Conservation (phyloP, 2,113 vertebrate species). For the Paracanthobrama guichenoti region DNA sequence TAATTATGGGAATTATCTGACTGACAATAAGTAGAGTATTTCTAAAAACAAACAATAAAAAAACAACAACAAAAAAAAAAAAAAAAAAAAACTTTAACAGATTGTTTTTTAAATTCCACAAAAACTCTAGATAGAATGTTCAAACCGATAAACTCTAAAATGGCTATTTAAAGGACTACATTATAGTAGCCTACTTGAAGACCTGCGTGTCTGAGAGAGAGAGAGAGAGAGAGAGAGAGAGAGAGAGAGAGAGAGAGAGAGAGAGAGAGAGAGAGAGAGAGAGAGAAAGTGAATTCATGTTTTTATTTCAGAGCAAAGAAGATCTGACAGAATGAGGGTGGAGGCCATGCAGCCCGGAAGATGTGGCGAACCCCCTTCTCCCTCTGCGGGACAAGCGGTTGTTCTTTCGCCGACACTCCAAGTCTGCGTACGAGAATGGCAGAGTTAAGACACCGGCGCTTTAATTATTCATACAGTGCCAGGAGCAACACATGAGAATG, state of each 20-base stretch:
- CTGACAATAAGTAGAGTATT: background rate
- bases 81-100: background rate
- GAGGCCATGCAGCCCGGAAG: constrained; percentile 58
- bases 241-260: background rate
- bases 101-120: too few species aligned
- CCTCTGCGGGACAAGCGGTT: constrained; percentile 1
- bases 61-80: background rate
- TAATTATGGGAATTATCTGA: background rate
- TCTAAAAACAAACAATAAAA: background rate
- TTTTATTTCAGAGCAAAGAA: constrained; percentile 55
- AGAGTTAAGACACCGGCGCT: constrained; percentile 75
- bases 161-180: background rate
- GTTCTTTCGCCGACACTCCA: constrained; percentile 11
- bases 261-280: background rate
- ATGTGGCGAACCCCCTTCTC: background rate
- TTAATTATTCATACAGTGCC: constrained; percentile 92
- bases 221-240: background rate
- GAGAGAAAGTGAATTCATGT: constrained; percentile 54
- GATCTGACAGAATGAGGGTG: constrained; percentile 80
- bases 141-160: background rate
- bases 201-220: background rate
- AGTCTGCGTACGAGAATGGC: constrained; percentile 45
- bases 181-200: background rate
- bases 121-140: background rate
- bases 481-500: constrained; percentile 88